Conservation (phyloP, 2,113 vertebrate species). For the Chaetops frenatus region DNA sequence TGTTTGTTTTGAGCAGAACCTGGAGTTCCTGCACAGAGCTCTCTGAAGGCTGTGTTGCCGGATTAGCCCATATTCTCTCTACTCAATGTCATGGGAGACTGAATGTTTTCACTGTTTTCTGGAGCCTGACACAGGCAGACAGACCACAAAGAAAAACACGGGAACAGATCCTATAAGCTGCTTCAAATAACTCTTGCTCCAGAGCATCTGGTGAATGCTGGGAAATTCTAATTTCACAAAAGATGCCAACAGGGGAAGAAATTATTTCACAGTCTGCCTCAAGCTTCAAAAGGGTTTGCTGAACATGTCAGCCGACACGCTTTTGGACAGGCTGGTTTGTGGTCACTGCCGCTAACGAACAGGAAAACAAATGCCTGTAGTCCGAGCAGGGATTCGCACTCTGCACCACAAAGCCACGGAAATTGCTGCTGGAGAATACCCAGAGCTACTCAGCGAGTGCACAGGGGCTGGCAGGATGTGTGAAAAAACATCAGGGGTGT, state of each 20-base stretch:
- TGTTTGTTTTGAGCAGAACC: constrained; percentile 56
- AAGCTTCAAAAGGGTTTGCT: constrained; percentile 10
- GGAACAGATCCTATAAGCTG: constrained; percentile 15
- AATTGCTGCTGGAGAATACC: background rate
- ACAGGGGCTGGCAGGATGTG: background rate
- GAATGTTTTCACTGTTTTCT: constrained; percentile 35
- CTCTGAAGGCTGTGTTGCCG: background rate
- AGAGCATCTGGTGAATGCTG: constrained; percentile 28
- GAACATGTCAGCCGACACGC: background rate
- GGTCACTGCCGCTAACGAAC: background rate
- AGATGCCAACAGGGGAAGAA: constrained; percentile 46
- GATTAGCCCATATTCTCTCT: background rate
- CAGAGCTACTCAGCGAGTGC: background rate
- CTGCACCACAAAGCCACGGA: background rate
- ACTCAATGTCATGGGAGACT: constrained; percentile 10
- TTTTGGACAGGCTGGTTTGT: constrained; percentile 21
- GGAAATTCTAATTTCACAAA: constrained; percentile 27
- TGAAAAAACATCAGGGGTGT: background rate
- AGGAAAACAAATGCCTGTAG: constrained; percentile 7
- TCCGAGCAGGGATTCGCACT: background rate
- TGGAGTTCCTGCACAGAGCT: background rate
- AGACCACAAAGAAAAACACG: constrained; percentile 35
- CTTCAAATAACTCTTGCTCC: constrained; percentile 44
- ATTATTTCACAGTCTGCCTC: constrained; percentile 23
- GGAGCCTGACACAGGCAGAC: constrained; percentile 45